Base-by-base conservation (phyloP, 2,113 vertebrate species). In the Scortum barcoo region DNA sequence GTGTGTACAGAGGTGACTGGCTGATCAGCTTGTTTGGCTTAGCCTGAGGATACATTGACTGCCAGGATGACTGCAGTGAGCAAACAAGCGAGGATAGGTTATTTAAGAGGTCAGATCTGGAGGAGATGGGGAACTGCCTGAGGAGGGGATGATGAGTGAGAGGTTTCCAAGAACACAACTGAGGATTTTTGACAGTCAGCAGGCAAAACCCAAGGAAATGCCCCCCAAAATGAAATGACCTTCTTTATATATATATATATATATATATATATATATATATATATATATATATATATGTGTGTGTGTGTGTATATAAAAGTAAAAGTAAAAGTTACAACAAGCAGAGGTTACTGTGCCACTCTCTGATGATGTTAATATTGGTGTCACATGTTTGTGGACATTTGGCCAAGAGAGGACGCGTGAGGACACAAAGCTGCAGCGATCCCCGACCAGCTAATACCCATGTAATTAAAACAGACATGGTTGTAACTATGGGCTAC, bases 1-100 rank as follows among this genome's bases (percentile, higher is more conserved):
- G 80, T 89, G 87, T 89, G 92, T 88, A 85, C 84, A 86, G 93
- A 95, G 92, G 92, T 93, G 89, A 93, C 93, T 89, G 91, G 87
- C 90, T 93, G 93, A 95, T 95, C 93, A 92, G 93, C 88, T 94
- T 95, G 95, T 95, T 94, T 93, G 91, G 93, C 88, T 95, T 94
- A 95, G 87, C 91, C 84, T n/a, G 79, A 86, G 86, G 91, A 93
- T 89, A 90, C 78, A 88, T 69, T 83, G 90, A 92, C 85, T 87
- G 92, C 70, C 79, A 83, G 80, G 70, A 84, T 86, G 74, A 76
- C 44, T 91, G 86, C 81, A 82, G 88, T 57, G 87, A 89, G 90
- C 91, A 92, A 93, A 92, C 92, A 93, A 89, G 81, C 66, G 22
- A 62, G 65, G 81, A 77, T 81, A 72, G 85, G 84, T 90, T 72